phyloP scores from a whole-genome alignment of 2,888 invertebrate genomes.

The Andrena haemorrhoa region DNA sequence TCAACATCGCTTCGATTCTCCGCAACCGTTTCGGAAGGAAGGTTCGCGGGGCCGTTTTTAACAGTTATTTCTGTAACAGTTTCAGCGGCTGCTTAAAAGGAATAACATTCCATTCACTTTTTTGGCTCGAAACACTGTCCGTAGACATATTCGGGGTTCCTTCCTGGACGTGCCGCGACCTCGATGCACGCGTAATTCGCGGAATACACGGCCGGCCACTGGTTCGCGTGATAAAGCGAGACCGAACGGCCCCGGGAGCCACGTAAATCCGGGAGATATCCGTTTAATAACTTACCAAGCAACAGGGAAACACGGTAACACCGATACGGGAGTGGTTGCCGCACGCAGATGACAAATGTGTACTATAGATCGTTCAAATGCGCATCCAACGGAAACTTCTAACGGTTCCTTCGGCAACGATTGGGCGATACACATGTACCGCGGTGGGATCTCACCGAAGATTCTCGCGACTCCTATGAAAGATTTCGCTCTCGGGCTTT shows the following conservation, averaged over 20 bases:
- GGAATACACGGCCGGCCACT: neutral
- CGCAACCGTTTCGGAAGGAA: neutral
- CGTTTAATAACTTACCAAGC: conserved; percentile 68
- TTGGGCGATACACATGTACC: conserved; percentile 54
- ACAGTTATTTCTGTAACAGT: conserved; percentile 4
- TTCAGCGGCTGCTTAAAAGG: conserved; percentile 26
- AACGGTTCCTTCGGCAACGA: conserved; percentile 76
- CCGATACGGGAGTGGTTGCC: conserved; percentile 75
- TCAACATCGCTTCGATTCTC: neutral
- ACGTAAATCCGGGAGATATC: neutral
- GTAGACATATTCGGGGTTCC: conserved; percentile 69
- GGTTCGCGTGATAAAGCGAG: neutral
- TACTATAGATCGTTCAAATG: conserved; percentile 75
- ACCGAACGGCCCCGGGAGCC: neutral
- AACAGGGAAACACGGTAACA: conserved; percentile 63
- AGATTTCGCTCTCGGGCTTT: conserved; percentile 11
- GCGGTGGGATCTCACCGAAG: conserved; percentile 18
- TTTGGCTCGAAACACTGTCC: conserved; percentile 62
- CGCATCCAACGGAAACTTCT: conserved; percentile 74
- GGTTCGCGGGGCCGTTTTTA: neutral
- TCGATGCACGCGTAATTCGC: conserved; percentile 18
- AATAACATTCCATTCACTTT: conserved; percentile 65
- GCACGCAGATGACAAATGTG: conserved; percentile 79
- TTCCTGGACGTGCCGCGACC: conserved; percentile 47
- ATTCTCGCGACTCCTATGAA: neutral